Percentiles rank a stretch among this genome's conserved stretches.
phyloP scores from a whole-genome alignment of 2,113 vertebrate genomes.

The Odocoileus hemionus region DNA sequence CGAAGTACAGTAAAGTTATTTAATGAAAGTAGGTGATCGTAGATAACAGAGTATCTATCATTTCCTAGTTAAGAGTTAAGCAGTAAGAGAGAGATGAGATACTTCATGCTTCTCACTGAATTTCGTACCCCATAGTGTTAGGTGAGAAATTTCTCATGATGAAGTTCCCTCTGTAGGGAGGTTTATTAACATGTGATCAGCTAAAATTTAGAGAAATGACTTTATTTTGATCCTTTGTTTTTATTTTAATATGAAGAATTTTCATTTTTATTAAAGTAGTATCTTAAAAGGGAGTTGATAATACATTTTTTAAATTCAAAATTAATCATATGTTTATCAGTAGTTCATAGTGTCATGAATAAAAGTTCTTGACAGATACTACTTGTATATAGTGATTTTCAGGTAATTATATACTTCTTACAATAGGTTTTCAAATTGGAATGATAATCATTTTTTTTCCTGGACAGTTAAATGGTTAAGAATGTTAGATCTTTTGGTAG shows the following conservation, averaged over 20 bases:
- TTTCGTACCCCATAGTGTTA: background rate
- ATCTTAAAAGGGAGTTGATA: background rate
- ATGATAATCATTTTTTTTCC: background rate
- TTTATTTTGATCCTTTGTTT: background rate
- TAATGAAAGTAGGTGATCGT: background rate
- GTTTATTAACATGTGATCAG: background rate
- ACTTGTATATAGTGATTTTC: background rate
- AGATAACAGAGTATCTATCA: background rate
- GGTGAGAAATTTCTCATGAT: background rate
- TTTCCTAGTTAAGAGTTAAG: background rate
- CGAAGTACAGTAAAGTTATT: background rate
- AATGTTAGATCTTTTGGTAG: slow-evolving; percentile 3
- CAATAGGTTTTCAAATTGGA: slow-evolving; percentile 3
- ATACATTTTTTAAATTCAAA: background rate
- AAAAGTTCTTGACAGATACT: slow-evolving; percentile 11
- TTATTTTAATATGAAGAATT: background rate
- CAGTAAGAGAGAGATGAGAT: background rate
- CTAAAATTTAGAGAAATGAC: slow-evolving; percentile 5
- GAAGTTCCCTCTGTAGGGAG: background rate
- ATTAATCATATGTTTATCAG: background rate
- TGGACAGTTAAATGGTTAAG: background rate
- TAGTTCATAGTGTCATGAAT: background rate
- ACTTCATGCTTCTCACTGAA: background rate
- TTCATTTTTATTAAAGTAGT: background rate
- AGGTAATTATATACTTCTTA: background rate